Conservation (phyloP, 2,113 vertebrate species). For the Quiscalus mexicanus region DNA sequence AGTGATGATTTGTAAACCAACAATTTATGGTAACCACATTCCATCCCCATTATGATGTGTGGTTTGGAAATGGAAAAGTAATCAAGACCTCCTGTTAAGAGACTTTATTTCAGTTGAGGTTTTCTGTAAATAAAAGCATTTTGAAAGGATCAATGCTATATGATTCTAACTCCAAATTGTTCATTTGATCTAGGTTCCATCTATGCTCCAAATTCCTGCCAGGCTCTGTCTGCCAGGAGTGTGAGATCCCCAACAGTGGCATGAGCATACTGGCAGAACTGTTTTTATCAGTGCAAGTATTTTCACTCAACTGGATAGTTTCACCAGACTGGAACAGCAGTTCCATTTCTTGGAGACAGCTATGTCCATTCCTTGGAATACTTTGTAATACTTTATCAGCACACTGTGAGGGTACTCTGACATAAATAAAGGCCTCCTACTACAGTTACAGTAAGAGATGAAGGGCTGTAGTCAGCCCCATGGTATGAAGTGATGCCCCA, state of each 20-base stretch:
- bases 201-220: neutral
- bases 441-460: slow-evolving; percentile 41
- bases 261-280: neutral
- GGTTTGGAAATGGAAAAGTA: slow-evolving; percentile 72
- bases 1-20: slow-evolving; percentile 71
- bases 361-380: slow-evolving; percentile 38
- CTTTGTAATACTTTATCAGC: slow-evolving; percentile 41
- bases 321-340: slow-evolving; percentile 54
- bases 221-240: slow-evolving; percentile 8
- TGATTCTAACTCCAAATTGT: slow-evolving; percentile 39
- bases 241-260: neutral
- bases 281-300: neutral
- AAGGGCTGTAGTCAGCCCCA: slow-evolving; percentile 21
- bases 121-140: slow-evolving; percentile 64
- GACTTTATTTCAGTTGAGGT: slow-evolving; percentile 54
- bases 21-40: slow-evolving; percentile 69
- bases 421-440: slow-evolving; percentile 43
- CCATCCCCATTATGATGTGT: slow-evolving; percentile 65
- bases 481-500: slow-evolving; percentile 28
- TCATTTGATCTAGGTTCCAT: slow-evolving; percentile 27
- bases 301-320: slow-evolving; percentile 39
- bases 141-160: slow-evolving; percentile 47
- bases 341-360: slow-evolving; percentile 43
- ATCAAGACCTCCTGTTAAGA: slow-evolving; percentile 71
- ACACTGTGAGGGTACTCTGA: slow-evolving; percentile 25